Base-by-base conservation (phyloP, 2,888 invertebrate genomes). In the Xanthia togata region DNA sequence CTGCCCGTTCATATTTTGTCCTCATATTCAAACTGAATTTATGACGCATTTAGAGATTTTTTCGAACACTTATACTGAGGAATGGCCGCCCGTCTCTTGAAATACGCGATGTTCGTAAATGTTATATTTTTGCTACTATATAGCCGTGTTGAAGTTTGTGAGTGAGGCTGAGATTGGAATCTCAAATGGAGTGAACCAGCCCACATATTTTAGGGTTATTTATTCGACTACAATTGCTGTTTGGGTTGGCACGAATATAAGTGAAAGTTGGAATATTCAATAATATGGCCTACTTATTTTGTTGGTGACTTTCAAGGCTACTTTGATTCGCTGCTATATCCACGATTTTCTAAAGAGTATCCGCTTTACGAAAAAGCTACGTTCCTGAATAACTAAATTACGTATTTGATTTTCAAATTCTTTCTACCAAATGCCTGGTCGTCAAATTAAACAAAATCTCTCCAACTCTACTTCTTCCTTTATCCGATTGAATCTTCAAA, bases 21-120 rank as follows among this genome's bases (percentile, higher is more conserved):
- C 73, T 65, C 76, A 80, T 80, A 82, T 83, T 78, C 72, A 85
- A 88, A 86, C 79, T 74, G 80, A 89, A 89, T 86, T 88, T 86
- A 81, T 83, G 75, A 70, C 71, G 67, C 71, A 53, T 86, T 86
- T 70, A 76, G 72, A 76, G 73, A 69, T 74, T 83, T 85, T 76
- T 70, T 79, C 71, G 26, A 82, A 63, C 70, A 79, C 70, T 81
- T 79, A 76, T 53, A n/a, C 75, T 78, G 76, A 87, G 81, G 82
- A 81, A 82, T 81, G 67, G 78, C 62, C 59, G 17, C 31, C 44
- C 67, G 59, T 65, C 55, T 72, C 59, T 73, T 79, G 76, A 83
- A 81, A 81, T 81, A 81, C 74, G 75, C 60, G 74, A 71, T 78
- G 50, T 73, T 74, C 38, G 79, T 79, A 79, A 78, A 72, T 81